Evolutionary conservation across 2,797 vertebrate species (phyloP), one percentile per base, ranked within the genome.

Genomic region (Pangasius sanitwongsei): DNA sequence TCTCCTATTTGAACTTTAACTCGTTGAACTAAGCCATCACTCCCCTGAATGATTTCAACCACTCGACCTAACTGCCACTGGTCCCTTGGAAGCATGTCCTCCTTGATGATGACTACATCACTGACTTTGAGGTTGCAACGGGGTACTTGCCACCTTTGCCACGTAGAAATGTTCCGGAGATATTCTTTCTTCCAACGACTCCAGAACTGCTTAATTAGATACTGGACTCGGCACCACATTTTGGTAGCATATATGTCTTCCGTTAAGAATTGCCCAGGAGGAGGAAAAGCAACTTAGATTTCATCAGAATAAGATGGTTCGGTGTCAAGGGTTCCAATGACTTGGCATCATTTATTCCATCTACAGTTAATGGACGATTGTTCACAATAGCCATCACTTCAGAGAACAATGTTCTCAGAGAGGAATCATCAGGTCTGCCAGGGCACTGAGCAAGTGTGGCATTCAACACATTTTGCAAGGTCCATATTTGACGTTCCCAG

Each of bases 51-150:
- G 2, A n/a, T 74, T 37, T 74, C 70, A 12, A 25, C 48, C 4
- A 83, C 59, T 65, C 6, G 6, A 23, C 82, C 82, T 20, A 83
- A 16, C 16, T 83, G 80, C 55, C 80, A 59, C 55, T 83, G n/a
- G 9, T 41, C 44, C 20, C 80, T 83, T 37, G 15, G 80, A 18
- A 48, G 6, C 44, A 63, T 16, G 18, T 82, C 80, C 31, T 82
- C 80, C 25, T 82, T 82, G 15, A 82, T 59, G 15, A 83, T 83
- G 55, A 83, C 37, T 12, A 65, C 31, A 44, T 83, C 81, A 44
- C 44, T 65, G 3, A 65, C 81, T 11, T 44, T 65, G 6, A 83
- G 34, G 23, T 83, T 83, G 18, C 59, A 34, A 2, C 9, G 34
- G 25, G 59, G 57, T 4, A 48, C 20, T 25, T 83, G 57, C 59